These are phyloP conservation scores for Zelleria hepariella DNA, from an alignment of 2,888 invertebrate genomes.

Conservation along the genomic window DNA sequence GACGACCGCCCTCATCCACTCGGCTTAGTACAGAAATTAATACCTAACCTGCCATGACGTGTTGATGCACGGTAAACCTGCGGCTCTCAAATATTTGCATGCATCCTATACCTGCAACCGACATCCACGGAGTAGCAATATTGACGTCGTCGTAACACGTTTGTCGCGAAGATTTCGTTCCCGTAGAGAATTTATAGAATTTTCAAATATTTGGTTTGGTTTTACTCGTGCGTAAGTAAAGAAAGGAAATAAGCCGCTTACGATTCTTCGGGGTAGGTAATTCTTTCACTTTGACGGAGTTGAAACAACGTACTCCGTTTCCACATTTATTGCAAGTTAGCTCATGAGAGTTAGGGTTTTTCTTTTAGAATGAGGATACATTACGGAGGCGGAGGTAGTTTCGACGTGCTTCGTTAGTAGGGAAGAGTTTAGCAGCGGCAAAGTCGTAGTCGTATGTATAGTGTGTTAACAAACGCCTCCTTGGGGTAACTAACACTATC, in stretches of 20 bases:
- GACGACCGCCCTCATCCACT: constrained; percentile 46
- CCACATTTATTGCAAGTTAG: not conserved
- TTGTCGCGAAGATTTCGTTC: not conserved
- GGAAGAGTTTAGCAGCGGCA: not conserved
- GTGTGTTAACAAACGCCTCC: constrained; percentile 36
- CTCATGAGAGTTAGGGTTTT: not conserved
- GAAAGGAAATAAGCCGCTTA: not conserved
- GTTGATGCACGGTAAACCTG: constrained; percentile 32
- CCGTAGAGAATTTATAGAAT: not conserved
- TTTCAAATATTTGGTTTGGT: not conserved
- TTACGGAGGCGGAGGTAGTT: not conserved
- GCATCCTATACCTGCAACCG: not conserved
- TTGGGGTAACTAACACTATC: constrained; percentile 33
- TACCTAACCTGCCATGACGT: constrained; percentile 38
- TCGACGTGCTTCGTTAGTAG: not conserved
- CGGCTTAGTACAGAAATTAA: constrained; percentile 62
- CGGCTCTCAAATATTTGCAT: constrained; percentile 10
- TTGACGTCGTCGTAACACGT: not conserved
- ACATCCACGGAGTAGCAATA: not conserved
- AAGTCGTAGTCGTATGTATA: constrained; percentile 8
- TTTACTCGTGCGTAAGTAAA: not conserved
- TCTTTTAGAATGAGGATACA: not conserved
- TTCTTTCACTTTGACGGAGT: not conserved
- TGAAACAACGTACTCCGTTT: not conserved
- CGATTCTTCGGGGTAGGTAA: not conserved